Base-by-base conservation (phyloP, 2,797 vertebrate genomes). In the Thripadectes ignobilis region DNA sequence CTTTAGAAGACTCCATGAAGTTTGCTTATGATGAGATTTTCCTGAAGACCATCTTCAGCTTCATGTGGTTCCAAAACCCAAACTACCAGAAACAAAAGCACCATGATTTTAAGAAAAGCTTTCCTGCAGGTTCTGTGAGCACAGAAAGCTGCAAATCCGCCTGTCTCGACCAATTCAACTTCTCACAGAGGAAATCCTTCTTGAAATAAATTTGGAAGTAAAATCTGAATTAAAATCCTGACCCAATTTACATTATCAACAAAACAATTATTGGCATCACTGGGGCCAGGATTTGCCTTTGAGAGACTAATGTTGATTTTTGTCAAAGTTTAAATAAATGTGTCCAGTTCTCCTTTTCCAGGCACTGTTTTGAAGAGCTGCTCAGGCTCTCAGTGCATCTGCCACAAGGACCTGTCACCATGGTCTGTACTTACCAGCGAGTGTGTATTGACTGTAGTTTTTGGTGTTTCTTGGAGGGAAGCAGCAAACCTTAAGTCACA, bases 21-120 rank as follows among this genome's bases (percentile, higher is more conserved):
- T 99, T 99, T 74, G 97, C 98, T 27, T 99, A 98, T 36, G 95
- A 99, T 49, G 98, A 98, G 41, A 96, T 97, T 68, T 92, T 99
- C 90, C 98, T 98, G 7, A 99, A 99, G 98, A 99, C 99, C 11
- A 98, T 99, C 96, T 99, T 99, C 94, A 99, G 98, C 89, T 98
- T 99, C 97, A 98, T 97, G 54, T 99, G 99, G 99, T 99, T 99
- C 97, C 98, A 99, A 79, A 98, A 34, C 98, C 98, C 55, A 71
- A 94, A 48, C 68, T 95, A 16, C 48, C 30, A 36, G 88, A 93
- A 79, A 77, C 95, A 29, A 84, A 81, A 81, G 36, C 49, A 55
- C 27, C 2, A 0, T 16, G 27, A 59, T 77, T 73, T 80, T 65
- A 87, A 75, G 51, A 29, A 67, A 54, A 26, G 39, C 29, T 78